Base-by-base conservation (phyloP, 2,888 invertebrate species). In the Mechanitis messenoides region DNA sequence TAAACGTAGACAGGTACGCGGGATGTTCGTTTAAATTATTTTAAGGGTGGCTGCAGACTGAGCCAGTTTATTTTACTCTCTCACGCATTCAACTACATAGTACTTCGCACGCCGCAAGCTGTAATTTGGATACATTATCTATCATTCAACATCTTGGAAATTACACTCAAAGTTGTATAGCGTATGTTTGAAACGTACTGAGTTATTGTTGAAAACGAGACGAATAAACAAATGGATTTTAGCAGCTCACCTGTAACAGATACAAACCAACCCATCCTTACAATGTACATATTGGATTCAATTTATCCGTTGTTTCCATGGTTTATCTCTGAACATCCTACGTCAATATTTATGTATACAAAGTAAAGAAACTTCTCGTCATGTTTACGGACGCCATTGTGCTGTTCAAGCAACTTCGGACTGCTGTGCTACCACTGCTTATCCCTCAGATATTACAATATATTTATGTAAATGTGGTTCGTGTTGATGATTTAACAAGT, bases 261-360 rank as follows among this genome's bases (percentile, higher is more conserved):
- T 80, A 83, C 82, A 83, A 83, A 84, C 83, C 71, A 71, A 76
- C 68, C 74, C 72, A 64, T 74, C 72, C 74, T 74, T 79, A 79
- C 76, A 72, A 72, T 72, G 75, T 76, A 64, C 64, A 67, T 68
- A 80, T 75, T 75, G 71, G 73, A 77, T 77, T 78, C 75, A 84
- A 81, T 81, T 67, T 79, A 84, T 71, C 69, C 74, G 78, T 84
- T 84, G 82, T 85, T 81, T 80, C 72, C 74, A 69, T 69, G 72
- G 69, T 77, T 83, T 82, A 85, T 87, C 83, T 80, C 72, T 75
- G 76, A 78, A 77, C 75, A 80, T 84, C 85, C 84, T 84, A 80
- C 73, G 75, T 85, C 81, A 87, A 87, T 86, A 86, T 87, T 86
- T 84, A 77, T 74, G 68, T 72, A 74, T 74, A 70, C 74, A 74